Percentiles rank a stretch among this genome's conserved stretches.
Evolutionary conservation across 1,140 invertebrate genomes (phyloP).

Genomic region (Heterodera schachtii): DNA sequence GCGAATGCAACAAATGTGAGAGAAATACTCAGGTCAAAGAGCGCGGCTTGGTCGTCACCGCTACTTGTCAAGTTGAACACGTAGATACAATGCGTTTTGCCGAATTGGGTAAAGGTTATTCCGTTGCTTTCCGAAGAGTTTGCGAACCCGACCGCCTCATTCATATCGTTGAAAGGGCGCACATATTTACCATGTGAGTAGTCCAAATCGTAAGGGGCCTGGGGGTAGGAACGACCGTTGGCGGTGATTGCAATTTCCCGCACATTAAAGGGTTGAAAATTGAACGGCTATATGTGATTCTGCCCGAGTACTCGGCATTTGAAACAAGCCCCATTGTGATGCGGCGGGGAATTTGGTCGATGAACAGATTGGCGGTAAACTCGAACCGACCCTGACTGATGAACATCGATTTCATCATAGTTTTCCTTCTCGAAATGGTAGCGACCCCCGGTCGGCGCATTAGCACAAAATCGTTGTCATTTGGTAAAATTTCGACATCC

Average conservation of each 20-base stretch:
- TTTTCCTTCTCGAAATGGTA: slow-evolving; percentile 13
- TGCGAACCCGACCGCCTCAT: slow-evolving; percentile 4
- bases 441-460: background rate
- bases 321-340: slow-evolving; percentile 14
- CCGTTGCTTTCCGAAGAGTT: slow-evolving; percentile 31
- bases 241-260: too few species aligned
- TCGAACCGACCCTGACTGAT: slow-evolving; percentile 1
- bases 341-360: slow-evolving; percentile 2
- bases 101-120: slow-evolving; percentile 1
- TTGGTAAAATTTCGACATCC: slow-evolving; percentile 1
- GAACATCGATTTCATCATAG: slow-evolving; percentile 24
- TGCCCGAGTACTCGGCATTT: slow-evolving; percentile 20
- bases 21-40: too few species aligned
- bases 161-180: slow-evolving; percentile 27
- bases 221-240: too few species aligned
- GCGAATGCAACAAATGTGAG: too few species aligned
- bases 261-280: too few species aligned
- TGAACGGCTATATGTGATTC: background rate
- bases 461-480: background rate
- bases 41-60: too few species aligned
- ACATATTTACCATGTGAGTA: slow-evolving; percentile 30
- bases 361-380: too few species aligned
- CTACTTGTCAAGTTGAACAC: too few species aligned
- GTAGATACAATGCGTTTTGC: background rate
- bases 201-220: slow-evolving; percentile 18